Conservation (phyloP, 2,888 invertebrate species). For the Nymphalis urticae region DNA sequence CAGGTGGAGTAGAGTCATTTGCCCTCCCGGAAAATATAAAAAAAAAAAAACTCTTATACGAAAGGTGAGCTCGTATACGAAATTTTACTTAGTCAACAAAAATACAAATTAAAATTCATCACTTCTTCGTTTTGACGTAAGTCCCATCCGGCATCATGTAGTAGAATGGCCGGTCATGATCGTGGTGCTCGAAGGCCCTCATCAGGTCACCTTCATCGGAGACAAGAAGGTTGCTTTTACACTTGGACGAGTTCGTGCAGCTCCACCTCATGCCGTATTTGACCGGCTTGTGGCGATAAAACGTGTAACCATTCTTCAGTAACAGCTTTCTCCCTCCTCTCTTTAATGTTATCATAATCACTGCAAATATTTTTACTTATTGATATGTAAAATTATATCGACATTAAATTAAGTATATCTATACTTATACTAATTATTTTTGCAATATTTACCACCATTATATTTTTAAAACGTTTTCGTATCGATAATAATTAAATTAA, state of each 20-base stretch:
- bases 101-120: background rate
- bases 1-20: no score
- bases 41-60: no score
- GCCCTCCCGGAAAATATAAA: no score
- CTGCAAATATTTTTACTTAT: slow-evolving; percentile 16
- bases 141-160: slow-evolving; percentile 18
- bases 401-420: no score
- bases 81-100: no score
- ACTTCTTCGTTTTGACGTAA: slow-evolving; percentile 14
- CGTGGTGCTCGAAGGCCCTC: slow-evolving; percentile 21
- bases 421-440: no score
- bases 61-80: no score
- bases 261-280: slow-evolving; percentile 44
- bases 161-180: slow-evolving; percentile 14
- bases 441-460: no score
- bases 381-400: background rate
- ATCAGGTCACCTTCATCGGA: slow-evolving; percentile 27
- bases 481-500: no score
- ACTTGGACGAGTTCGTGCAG: slow-evolving; percentile 47
- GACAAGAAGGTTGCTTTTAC: slow-evolving; percentile 45
- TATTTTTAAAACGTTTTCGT: no score
- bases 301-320: slow-evolving; percentile 40
- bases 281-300: slow-evolving; percentile 40
- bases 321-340: slow-evolving; percentile 30
- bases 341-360: slow-evolving; percentile 17